Base-by-base conservation (phyloP, 92 coral and sea anemone genomes). In the Epizoanthus rinbou region DNA sequence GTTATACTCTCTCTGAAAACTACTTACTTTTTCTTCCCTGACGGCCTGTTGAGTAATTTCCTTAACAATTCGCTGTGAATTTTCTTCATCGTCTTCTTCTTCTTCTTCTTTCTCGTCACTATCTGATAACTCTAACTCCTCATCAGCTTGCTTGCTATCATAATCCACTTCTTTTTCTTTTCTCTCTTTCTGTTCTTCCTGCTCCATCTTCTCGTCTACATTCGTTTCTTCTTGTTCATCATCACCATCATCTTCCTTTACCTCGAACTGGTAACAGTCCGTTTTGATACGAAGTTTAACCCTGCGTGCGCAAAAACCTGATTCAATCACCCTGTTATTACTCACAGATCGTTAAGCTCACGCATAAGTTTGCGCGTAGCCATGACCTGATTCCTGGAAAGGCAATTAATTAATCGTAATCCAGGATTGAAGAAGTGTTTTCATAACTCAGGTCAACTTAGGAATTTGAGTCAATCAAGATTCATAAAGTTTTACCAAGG, bases 211-310 rank as follows among this genome's bases (percentile, higher is more conserved):
- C 21, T 85, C 89, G 18, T 37, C 69, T 37, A 18, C 87, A 9
- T 76, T 25, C 24, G 69, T 3, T 41, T 67, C 83, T 33, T 68
- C 86, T 37, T 76, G 84, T 6, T 76, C 80, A 54, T 87, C 88
- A 41, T 76, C 83, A 0, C 53, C 73, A 14, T 85, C 84, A 41
- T 89, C 95, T 41, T 89, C 92, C 72, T 90, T 92, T 60, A 90
- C 69, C 52, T 95, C 94, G 85, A 91, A 90, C 88, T 96, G 98
- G 57, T 96, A 98, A 63, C 94, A 86, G 72, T 91, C 95, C 25
- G 97, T 93, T 81, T 91, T 94, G 58, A 93, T 92, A 17, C 99
- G 93, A 24, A 96, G 94, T 64, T 94, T 92, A 31, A 96, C 98
- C 75, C 99, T 96, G 73, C 24, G n/a, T 33, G 73, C 31, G 28